Conservation (phyloP, 2,113 vertebrate genomes). For the Neolamprologus kungweensis region DNA sequence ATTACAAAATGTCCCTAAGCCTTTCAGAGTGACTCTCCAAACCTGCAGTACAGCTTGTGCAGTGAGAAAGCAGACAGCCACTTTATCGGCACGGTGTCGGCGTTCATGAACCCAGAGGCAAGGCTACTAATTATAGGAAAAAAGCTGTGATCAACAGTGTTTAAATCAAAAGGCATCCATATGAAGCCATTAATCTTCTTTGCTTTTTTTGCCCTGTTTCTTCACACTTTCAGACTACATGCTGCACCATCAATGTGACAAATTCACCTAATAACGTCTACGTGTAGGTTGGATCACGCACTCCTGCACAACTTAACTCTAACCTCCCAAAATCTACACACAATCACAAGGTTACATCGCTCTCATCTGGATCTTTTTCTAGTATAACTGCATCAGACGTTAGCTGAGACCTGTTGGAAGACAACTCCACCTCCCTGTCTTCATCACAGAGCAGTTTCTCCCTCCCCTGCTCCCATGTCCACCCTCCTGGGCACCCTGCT, state of each 20-base stretch:
- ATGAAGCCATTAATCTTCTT: not conserved
- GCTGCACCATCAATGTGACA: not conserved
- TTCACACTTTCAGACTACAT: not conserved
- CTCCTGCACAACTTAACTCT: constrained; percentile 18
- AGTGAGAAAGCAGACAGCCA: constrained; percentile 30
- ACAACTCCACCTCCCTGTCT: not conserved
- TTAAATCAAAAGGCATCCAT: constrained; percentile 28
- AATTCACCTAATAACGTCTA: not conserved
- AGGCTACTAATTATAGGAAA: constrained; percentile 24
- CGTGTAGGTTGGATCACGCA: not conserved
- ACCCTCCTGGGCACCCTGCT: constrained; percentile 58
- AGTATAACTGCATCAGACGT: not conserved
- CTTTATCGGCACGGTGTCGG: not conserved
- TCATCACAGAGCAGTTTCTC: constrained; percentile 63
- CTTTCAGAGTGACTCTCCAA: not conserved
- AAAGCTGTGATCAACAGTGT: constrained; percentile 28
- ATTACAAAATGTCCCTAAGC: constrained; percentile 49
- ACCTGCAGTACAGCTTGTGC: constrained; percentile 24
- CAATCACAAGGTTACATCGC: constrained; percentile 21
- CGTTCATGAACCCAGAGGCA: not conserved
- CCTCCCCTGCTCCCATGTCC: constrained; percentile 66
- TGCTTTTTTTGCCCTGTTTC: not conserved
- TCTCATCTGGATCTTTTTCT: not conserved
- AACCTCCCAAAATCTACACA: constrained; percentile 28
- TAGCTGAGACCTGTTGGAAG: constrained; percentile 18